These are phyloP conservation scores for Aulostomus chinensis DNA, from an alignment of 2,797 vertebrate species.

Conservation along the genomic window DNA sequence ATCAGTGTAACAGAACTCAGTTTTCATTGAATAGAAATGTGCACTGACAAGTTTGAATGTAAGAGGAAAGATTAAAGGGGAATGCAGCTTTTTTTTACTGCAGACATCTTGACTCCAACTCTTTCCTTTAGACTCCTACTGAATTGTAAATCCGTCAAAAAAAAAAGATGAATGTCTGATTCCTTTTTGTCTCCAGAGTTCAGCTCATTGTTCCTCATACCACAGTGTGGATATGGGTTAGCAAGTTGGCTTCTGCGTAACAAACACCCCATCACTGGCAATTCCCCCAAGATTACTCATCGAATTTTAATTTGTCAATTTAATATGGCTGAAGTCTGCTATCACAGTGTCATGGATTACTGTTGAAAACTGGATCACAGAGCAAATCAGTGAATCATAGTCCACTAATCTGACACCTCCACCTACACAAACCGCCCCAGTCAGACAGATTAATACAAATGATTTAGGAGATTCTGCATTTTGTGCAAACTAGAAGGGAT, in stretches of 20 bases:
- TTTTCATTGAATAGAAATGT: constrained; percentile 34
- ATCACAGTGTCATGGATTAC: constrained; percentile 25
- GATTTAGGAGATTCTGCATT: not conserved
- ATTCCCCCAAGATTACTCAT: not conserved
- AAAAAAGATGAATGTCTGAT: not conserved
- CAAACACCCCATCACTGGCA: not conserved
- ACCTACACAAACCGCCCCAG: constrained; percentile 5
- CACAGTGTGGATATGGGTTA: not conserved
- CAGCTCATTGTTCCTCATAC: not conserved
- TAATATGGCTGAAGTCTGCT: constrained; percentile 7
- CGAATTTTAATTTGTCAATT: constrained; percentile 19
- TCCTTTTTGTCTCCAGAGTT: not conserved
- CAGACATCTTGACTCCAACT: not conserved
- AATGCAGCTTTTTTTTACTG: not conserved
- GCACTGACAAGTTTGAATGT: too few species aligned
- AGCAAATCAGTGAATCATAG: constrained; percentile 21
- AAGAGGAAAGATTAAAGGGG: too few species aligned
- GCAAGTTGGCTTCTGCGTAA: constrained; percentile 3
- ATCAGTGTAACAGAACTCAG: constrained; percentile 1
- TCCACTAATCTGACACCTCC: constrained; percentile 18
- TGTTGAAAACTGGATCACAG: constrained; percentile 20
- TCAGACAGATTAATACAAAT: constrained; percentile 5
- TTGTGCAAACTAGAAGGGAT: not conserved
- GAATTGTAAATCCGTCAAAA: not conserved
- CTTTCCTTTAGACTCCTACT: not conserved